These are phyloP conservation scores for Camponotus floridanus DNA, from an alignment of 1,140 invertebrate genomes.

Conservation along the genomic window DNA sequence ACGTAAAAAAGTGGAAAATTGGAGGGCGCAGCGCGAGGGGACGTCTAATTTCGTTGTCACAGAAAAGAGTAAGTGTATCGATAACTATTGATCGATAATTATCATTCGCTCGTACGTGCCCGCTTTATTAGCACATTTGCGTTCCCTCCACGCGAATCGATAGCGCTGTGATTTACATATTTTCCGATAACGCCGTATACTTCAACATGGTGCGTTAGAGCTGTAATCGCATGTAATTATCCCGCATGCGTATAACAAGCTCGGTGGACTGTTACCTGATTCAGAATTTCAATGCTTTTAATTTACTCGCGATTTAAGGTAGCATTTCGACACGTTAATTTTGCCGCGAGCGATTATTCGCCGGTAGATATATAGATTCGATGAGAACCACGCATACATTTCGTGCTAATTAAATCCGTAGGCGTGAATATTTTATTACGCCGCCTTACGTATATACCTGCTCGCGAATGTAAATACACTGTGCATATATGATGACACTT, in stretches of 20 bases:
- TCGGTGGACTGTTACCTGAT: slow-evolving; percentile 17
- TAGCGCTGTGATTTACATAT: slow-evolving; percentile 73
- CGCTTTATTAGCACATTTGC: slow-evolving; percentile 56
- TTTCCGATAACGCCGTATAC: slow-evolving; percentile 71
- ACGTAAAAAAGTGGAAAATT: slow-evolving; percentile 9
- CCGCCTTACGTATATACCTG: neutral
- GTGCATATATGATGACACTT: neutral
- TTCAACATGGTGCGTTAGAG: slow-evolving; percentile 54
- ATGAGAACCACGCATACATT: neutral
- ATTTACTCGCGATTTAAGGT: slow-evolving; percentile 47
- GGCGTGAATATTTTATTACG: neutral
- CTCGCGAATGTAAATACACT: no score
- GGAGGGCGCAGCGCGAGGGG: neutral
- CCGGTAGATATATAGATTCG: neutral
- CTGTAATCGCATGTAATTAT: slow-evolving; percentile 73
- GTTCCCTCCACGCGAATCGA: slow-evolving; percentile 52
- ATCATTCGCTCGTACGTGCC: neutral
- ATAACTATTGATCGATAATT: slow-evolving; percentile 60
- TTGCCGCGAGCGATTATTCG: slow-evolving; percentile 11
- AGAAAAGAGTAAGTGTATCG: slow-evolving; percentile 52
- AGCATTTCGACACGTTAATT: slow-evolving; percentile 17
- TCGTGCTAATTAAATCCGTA: slow-evolving; percentile 8
- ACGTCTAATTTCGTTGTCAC: neutral
- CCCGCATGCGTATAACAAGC: slow-evolving; percentile 25
- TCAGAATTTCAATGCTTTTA: slow-evolving; percentile 32